Evolutionary conservation across 2,888 invertebrate species (phyloP), one percentile per base, ranked within the genome.

Genomic region (Glyphotaelius pellucidus): DNA sequence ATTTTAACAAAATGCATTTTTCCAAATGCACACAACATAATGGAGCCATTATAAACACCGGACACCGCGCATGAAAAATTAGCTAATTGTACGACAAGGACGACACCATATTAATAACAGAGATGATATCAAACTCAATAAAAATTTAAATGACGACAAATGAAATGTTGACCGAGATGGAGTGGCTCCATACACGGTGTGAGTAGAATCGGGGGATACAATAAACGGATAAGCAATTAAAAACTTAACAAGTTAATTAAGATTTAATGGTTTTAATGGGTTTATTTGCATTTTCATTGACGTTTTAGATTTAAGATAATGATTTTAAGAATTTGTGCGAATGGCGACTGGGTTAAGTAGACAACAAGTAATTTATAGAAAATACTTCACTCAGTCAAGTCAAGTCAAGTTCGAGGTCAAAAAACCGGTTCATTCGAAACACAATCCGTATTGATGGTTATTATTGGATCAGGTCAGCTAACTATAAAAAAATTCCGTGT

Each of bases 111-210:
- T 35, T 32, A 35, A 32, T 83, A 35, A 83, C 25, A 83, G 35
- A 32, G 25, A 83, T 35, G 31, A 83, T 83, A 83, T 83, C 83
- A 35, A 83, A 83, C 35, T 25, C 35, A 35, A 83, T 83, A 83
- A 83, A 83, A 83, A 83, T 32, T 35, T 25, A 83, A 25, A 32
- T 32, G 32, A 31, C 81, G 14, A 35, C 81, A n/a, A n/a, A 35
- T 35, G 15, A 83, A 31, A 32, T 83, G 83, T 0, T 4, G n/a
- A 83, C 83, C 31, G 35, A 83, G 25, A 83, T 83, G 83, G 83
- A 11, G n/a, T 25, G 35, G 3, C n/a, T 83, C 35, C 83, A 15
- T 35, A 35, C 35, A 25, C 83, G 83, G 35, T 31, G 19, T 25
- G 32, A 19, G 15, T 35, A n/a, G 67, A n/a, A 67, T n/a, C 67